Evolutionary conservation across 2,888 invertebrate species (phyloP).

Genomic region (Latheticus oryzae): DNA sequence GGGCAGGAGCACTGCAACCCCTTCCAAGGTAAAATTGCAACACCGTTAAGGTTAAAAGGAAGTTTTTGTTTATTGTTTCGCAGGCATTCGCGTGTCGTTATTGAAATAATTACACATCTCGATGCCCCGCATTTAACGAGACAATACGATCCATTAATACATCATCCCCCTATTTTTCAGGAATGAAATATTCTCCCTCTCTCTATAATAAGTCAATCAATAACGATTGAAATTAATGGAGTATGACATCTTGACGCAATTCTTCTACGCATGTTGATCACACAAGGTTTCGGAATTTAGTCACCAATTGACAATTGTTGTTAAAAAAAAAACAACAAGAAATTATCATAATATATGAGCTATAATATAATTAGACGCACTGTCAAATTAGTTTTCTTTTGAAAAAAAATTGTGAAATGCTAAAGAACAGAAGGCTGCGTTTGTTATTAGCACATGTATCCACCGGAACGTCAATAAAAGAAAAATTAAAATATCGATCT

Average conservation of each 20-base stretch:
- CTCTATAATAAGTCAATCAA: constrained; percentile 17
- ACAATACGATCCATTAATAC: constrained; percentile 1
- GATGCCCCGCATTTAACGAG: constrained; percentile 24
- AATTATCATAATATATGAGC: constrained; percentile 23
- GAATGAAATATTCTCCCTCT: constrained; percentile 14
- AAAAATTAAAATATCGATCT: too few species aligned
- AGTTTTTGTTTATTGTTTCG: constrained; percentile 48
- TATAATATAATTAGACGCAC: constrained; percentile 31
- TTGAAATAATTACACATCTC: constrained; percentile 41
- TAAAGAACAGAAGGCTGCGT: constrained; percentile 23
- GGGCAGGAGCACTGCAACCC: constrained; percentile 43
- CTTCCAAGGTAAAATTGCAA: constrained; percentile 49
- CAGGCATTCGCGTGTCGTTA: constrained; percentile 47
- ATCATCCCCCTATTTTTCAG: constrained; percentile 10
- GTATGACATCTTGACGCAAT: constrained; percentile 19
- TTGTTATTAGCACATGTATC: constrained; percentile 31
- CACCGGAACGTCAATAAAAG: constrained; percentile 31
- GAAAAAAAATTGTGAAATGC: constrained; percentile 40
- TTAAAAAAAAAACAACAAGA: constrained; percentile 8
- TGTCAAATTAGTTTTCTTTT: constrained; percentile 38
- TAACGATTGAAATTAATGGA: constrained; percentile 28
- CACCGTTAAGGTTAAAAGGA: constrained; percentile 52
- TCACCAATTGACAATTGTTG: constrained; percentile 18
- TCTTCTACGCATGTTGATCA: constrained; percentile 10
- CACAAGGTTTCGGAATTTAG: constrained; percentile 24